These are phyloP conservation scores for Ricordea florida DNA, from an alignment of 92 coral and sea anemone genomes.

Conservation along the genomic window DNA sequence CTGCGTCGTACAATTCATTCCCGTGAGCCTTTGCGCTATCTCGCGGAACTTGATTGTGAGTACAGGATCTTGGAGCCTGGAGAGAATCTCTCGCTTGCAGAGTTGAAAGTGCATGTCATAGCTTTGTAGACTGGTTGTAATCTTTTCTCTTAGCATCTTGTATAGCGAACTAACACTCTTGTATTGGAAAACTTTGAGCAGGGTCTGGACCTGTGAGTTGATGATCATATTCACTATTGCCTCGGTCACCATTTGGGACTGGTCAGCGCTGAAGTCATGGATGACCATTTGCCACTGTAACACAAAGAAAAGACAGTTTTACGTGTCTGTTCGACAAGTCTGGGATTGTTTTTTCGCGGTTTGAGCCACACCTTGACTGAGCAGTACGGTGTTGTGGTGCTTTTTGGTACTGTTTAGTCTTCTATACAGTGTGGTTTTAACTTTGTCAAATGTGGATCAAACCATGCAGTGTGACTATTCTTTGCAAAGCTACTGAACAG, in stretches of 20 bases:
- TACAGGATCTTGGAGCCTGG: constrained; percentile 90
- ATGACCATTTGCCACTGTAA: constrained; percentile 96
- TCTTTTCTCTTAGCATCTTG: constrained; percentile 96
- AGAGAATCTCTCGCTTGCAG: constrained; percentile 85
- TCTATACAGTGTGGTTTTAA: too few species aligned
- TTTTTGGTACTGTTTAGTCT: neutral
- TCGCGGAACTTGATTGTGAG: constrained; percentile 85
- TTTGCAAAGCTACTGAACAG: too few species aligned
- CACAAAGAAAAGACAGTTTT: neutral
- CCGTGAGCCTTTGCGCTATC: constrained; percentile 74
- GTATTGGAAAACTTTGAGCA: constrained; percentile 92
- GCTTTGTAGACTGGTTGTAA: constrained; percentile 85
- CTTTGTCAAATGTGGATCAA: too few species aligned
- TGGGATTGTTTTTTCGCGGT: too few species aligned
- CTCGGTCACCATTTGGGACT: constrained; percentile 83
- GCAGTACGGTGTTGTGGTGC: neutral
- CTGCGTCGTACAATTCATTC: constrained; percentile 74
- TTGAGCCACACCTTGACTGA: too few species aligned
- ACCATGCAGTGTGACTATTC: too few species aligned
- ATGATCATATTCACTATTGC: constrained; percentile 94
- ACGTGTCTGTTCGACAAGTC: neutral
- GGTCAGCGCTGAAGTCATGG: constrained; percentile 93
- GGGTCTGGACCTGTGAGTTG: constrained; percentile 91
- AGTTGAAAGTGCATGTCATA: constrained; percentile 87
- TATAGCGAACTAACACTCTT: constrained; percentile 96